Conservation (phyloP, 2,888 invertebrate species). For the Diloba caeruleocephala region DNA sequence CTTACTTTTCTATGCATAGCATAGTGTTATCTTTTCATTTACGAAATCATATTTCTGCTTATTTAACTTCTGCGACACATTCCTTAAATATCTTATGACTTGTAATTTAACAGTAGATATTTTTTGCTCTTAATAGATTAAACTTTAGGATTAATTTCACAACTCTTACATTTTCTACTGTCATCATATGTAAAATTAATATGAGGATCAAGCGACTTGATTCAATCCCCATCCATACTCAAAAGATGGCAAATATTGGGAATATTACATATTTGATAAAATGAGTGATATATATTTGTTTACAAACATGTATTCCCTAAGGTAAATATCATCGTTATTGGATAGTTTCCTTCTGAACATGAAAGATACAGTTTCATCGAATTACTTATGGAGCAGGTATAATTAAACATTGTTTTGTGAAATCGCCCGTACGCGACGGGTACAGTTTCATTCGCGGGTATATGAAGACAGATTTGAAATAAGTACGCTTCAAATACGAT, state of each 20-base stretch:
- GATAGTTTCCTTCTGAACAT: conserved; percentile 22
- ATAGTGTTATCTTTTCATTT: too few species aligned
- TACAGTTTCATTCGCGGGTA: neutral
- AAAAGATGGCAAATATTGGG: conserved; percentile 16
- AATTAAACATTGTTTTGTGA: conserved; percentile 38
- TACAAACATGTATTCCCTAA: conserved; percentile 9
- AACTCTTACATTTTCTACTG: too few species aligned
- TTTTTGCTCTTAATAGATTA: too few species aligned
- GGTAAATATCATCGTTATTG: conserved; percentile 31
- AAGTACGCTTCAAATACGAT: too few species aligned
- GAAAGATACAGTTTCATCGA: conserved; percentile 18
- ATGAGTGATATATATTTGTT: conserved; percentile 24
- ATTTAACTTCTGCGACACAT: too few species aligned
- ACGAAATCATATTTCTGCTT: too few species aligned
- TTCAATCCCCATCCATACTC: conserved; percentile 4
- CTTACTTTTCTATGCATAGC: too few species aligned
- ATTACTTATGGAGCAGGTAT: conserved; percentile 15
- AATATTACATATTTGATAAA: conserved; percentile 17
- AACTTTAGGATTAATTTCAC: too few species aligned
- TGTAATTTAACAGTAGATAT: too few species aligned
- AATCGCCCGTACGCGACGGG: conserved; percentile 15
- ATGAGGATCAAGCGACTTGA: conserved; percentile 5
- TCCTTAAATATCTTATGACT: too few species aligned
- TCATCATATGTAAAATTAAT: conserved; percentile 1
- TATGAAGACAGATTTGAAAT: conserved; percentile 16